Conservation (phyloP, 2,113 vertebrate genomes). For the Oncorhynchus masou region DNA sequence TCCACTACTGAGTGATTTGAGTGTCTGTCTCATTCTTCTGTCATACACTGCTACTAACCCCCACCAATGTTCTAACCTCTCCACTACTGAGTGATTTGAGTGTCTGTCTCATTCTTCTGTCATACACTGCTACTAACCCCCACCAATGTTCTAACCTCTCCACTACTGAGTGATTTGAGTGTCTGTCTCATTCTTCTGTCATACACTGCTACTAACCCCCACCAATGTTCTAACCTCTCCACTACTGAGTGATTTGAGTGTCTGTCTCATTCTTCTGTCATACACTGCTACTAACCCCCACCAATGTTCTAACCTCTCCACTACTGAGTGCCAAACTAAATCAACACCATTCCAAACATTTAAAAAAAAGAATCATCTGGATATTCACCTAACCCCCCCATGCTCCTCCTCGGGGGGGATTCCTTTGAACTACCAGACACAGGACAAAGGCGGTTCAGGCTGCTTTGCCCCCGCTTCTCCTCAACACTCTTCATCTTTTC, state of each 20-base stretch:
- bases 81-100: too few relatives aligned
- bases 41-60: too few relatives aligned
- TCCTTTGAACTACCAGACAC: slow-evolving; percentile 19
- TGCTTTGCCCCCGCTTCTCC: slow-evolving; percentile 69
- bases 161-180: too few relatives aligned
- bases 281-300: slow-evolving; percentile 29
- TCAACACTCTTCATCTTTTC: slow-evolving; percentile 76
- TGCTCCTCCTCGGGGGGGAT: slow-evolving; percentile 34
- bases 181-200: too few relatives aligned
- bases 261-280: slow-evolving; percentile 9
- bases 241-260: slow-evolving; percentile 13
- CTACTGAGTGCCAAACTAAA: slow-evolving; percentile 48
- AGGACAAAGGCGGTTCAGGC: slow-evolving; percentile 49
- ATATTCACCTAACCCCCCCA: slow-evolving; percentile 46
- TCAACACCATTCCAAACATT: slow-evolving; percentile 61
- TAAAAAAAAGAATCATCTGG: slow-evolving; percentile 39
- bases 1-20: slow-evolving; percentile 38
- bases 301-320: too few relatives aligned
- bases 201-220: too few relatives aligned
- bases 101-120: too few relatives aligned
- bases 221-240: too few relatives aligned
- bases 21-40: too few relatives aligned
- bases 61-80: too few relatives aligned
- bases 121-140: too few relatives aligned
- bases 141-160: too few relatives aligned